Percentiles rank a stretch among this genome's conserved stretches.
phyloP scores from a whole-genome alignment of 2,888 invertebrate species.

The Phasia obesa region DNA sequence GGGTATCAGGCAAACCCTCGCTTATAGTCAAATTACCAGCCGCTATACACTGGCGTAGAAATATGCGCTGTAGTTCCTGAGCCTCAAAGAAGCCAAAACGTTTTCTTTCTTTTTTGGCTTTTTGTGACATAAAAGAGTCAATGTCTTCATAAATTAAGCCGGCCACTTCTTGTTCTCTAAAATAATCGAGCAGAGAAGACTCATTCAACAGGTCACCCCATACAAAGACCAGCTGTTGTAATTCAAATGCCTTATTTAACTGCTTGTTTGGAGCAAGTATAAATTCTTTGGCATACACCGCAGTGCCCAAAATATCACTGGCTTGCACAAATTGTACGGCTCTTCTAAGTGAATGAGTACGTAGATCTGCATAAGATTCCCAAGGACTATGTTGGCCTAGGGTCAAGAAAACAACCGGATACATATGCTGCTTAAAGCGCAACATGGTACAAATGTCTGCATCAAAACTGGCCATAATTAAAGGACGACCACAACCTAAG shows the following conservation, averaged over 20 bases:
- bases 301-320: constrained; percentile 92
- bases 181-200: constrained; percentile 89
- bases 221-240: constrained; percentile 93
- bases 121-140: constrained; percentile 82
- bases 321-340: constrained; percentile 92
- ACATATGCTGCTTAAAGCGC: constrained; percentile 96
- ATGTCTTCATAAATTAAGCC: constrained; percentile 98
- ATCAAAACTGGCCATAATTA: constrained; percentile 97
- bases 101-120: constrained; percentile 70
- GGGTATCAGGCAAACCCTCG: constrained; percentile 56
- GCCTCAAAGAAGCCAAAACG: constrained; percentile 76
- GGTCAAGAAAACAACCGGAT: constrained; percentile 94
- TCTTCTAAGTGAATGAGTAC: constrained; percentile 90
- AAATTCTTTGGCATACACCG: constrained; percentile 94
- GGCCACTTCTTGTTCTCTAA: constrained; percentile 93
- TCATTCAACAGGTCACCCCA: constrained; percentile 98
- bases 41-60: constrained; percentile 75
- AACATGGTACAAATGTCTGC: constrained; percentile 97
- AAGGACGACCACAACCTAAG: constrained; percentile 90
- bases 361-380: constrained; percentile 90
- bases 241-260: constrained; percentile 86
- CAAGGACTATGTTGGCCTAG: constrained; percentile 75
- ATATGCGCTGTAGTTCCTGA: constrained; percentile 74
- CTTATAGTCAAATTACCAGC: constrained; percentile 53
- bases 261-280: constrained; percentile 83